phyloP scores from a whole-genome alignment of 2,113 vertebrate species.

The Baryphthengus martii region DNA sequence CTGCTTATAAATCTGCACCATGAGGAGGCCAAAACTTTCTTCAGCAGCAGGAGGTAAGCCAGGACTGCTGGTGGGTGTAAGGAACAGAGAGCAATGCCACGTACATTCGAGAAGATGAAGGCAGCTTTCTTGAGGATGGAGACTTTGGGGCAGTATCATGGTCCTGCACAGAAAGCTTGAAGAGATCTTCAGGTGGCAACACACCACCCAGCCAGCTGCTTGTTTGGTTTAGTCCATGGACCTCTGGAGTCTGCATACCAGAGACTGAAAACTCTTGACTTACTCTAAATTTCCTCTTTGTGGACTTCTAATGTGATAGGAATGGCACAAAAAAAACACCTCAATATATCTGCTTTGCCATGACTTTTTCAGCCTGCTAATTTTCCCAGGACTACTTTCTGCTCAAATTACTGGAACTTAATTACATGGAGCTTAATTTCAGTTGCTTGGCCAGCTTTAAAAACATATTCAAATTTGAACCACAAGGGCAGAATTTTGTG shows the following conservation, averaged over 20 bases:
- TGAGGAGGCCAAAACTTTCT: slow-evolving; percentile 63
- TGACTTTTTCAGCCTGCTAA: slow-evolving; percentile 10
- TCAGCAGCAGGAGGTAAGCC: slow-evolving; percentile 59
- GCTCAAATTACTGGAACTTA: slow-evolving; percentile 38
- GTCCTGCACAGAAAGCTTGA: background rate
- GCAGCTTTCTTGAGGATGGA: background rate
- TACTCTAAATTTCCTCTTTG: background rate
- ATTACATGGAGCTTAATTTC: slow-evolving; percentile 49
- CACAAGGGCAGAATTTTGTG: slow-evolving; percentile 40
- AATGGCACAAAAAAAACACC: background rate
- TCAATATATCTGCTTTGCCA: background rate
- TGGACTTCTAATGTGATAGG: slow-evolving; percentile 9
- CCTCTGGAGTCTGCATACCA: background rate
- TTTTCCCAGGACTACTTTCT: slow-evolving; percentile 57
- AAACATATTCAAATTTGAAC: slow-evolving; percentile 51
- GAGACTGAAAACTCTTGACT: slow-evolving; percentile 19
- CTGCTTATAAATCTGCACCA: slow-evolving; percentile 54
- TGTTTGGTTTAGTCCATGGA: background rate
- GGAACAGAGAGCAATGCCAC: background rate
- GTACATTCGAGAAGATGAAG: background rate
- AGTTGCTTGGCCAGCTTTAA: slow-evolving; percentile 23
- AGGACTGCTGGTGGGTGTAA: slow-evolving; percentile 47
- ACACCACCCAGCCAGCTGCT: background rate
- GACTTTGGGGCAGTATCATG: background rate
- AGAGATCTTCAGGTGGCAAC: slow-evolving; percentile 21